A percentile compares a stretch with the other conserved stretches of the same genome.
Evolutionary conservation across 2,888 invertebrate genomes (phyloP).

Genomic region (Callinectes sapidus): DNA sequence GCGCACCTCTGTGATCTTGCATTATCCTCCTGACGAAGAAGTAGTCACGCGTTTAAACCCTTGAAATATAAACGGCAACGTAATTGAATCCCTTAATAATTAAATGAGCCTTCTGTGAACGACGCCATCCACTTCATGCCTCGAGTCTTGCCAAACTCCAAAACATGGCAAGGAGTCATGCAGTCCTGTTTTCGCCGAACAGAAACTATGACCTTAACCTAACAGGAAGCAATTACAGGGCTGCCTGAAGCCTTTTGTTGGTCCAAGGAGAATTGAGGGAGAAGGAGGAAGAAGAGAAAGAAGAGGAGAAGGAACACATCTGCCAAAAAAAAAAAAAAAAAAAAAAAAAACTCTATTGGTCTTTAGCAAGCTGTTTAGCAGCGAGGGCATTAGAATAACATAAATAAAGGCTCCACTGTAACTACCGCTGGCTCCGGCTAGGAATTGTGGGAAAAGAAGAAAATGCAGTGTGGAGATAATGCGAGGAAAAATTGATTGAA

Average conservation of each 20-base stretch:
- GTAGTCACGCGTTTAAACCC: background rate
- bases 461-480: too few relatives aligned
- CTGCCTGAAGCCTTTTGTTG: background rate
- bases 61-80: background rate
- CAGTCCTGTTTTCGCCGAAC: background rate
- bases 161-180: background rate
- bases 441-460: too few relatives aligned
- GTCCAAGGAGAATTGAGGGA: background rate
- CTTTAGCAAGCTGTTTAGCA: too few relatives aligned
- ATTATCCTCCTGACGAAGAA: conserved; percentile 33
- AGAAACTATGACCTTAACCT: background rate
- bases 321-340: too few relatives aligned
- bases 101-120: background rate
- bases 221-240: background rate
- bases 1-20: background rate
- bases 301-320: background rate
- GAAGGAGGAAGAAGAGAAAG: background rate
- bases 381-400: too few relatives aligned
- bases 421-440: too few relatives aligned
- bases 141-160: background rate
- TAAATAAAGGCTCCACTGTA: too few relatives aligned
- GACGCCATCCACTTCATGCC: background rate
- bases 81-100: background rate
- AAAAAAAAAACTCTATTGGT: background rate
- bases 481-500: too few relatives aligned